Percentiles rank a stretch among this genome's conserved stretches.
These are phyloP conservation scores for Drosophila orena DNA, from an alignment of 1,140 invertebrate species.

Conservation along the genomic window DNA sequence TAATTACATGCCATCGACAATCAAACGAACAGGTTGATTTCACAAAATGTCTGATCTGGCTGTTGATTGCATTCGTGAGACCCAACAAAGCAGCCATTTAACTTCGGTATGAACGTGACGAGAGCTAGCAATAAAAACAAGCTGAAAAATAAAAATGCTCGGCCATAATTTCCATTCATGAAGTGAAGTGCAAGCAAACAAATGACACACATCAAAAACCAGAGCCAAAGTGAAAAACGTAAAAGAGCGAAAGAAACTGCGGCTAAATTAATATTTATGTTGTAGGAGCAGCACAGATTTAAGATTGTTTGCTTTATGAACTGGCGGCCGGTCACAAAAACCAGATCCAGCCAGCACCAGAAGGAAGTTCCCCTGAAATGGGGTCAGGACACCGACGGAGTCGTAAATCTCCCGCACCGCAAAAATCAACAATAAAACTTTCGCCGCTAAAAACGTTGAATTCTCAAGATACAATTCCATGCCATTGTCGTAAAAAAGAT, in stretches of 20 bases:
- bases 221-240: constrained; percentile 45
- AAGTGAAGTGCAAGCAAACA: constrained; percentile 46
- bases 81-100: constrained; percentile 29
- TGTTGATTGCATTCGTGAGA: constrained; percentile 23
- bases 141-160: constrained; percentile 26
- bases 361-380: constrained; percentile 29
- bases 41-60: constrained; percentile 17
- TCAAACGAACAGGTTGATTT: constrained; percentile 11
- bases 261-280: constrained; percentile 81
- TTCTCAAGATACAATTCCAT: constrained; percentile 66
- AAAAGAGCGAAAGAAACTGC: constrained; percentile 47
- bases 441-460: constrained; percentile 53
- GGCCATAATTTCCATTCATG: constrained; percentile 49
- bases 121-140: constrained; percentile 22
- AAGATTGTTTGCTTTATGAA: constrained; percentile 66
- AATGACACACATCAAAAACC: constrained; percentile 49
- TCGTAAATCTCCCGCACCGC: constrained; percentile 70
- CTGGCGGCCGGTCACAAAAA: constrained; percentile 24
- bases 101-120: constrained; percentile 10
- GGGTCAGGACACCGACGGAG: constrained; percentile 40
- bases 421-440: constrained; percentile 80
- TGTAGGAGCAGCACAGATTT: constrained; percentile 53
- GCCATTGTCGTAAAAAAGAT: constrained; percentile 57
- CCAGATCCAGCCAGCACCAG: constrained; percentile 4
- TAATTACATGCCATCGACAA: neutral